phyloP scores from a whole-genome alignment of 1,140 invertebrate genomes.

The Psilanteris sp. region DNA sequence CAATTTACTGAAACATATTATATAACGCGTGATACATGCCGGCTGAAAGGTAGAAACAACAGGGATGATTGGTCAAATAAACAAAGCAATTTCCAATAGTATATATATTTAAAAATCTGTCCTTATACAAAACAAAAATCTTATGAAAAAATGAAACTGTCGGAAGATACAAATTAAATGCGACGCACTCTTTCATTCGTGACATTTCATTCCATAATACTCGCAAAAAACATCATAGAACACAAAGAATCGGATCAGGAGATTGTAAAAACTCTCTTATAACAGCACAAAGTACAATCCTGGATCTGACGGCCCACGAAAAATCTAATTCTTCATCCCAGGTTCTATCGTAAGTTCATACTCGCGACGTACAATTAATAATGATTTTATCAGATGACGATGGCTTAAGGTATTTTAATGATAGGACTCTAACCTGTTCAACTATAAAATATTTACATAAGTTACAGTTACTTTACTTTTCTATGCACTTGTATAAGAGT shows the following conservation, averaged over 20 bases:
- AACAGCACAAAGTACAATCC: too few relatives aligned
- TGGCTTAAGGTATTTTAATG: conserved; percentile 68
- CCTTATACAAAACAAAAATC: conserved; percentile 59
- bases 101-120: conserved; percentile 61
- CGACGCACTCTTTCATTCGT: conserved; percentile 34
- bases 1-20: too few relatives aligned
- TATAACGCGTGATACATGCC: too few relatives aligned
- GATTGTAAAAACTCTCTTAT: too few relatives aligned
- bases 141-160: conserved; percentile 38
- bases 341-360: too few relatives aligned
- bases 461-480: conserved; percentile 26
- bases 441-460: conserved; percentile 73
- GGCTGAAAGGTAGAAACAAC: too few relatives aligned
- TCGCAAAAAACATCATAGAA: conserved; percentile 3
- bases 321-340: too few relatives aligned
- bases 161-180: conserved; percentile 49
- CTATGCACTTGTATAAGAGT: conserved; percentile 8
- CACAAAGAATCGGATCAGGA: too few relatives aligned
- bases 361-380: too few relatives aligned
- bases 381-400: conserved; percentile 27
- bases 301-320: not conserved
- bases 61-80: too few relatives aligned
- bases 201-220: conserved; percentile 1
- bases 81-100: conserved; percentile 34
- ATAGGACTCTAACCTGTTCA: conserved; percentile 65